Percentiles rank a stretch among this genome's conserved stretches.
Evolutionary conservation across 2,888 invertebrate species (phyloP).

Genomic region (Abscondita cerata): DNA sequence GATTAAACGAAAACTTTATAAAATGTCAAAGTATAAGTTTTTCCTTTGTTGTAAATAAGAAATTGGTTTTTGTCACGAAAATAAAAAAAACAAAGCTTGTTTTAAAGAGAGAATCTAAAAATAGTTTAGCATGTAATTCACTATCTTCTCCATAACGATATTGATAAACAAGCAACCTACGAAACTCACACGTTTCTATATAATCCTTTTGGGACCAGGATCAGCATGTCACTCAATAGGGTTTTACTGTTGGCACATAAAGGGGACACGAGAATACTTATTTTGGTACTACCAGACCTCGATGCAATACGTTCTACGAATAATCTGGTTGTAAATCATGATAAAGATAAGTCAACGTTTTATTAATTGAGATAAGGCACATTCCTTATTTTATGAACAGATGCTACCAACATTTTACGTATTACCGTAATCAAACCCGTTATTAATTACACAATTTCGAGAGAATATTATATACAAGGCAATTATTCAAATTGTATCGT

Average conservation of each 20-base stretch:
- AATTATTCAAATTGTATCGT: no score
- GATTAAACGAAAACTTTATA: no score
- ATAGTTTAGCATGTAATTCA: not conserved
- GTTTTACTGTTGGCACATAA: slow-evolving; percentile 22
- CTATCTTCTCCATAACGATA: slow-evolving; percentile 12
- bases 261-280: slow-evolving; percentile 17
- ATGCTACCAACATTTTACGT: slow-evolving; percentile 9
- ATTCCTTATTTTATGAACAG: slow-evolving; percentile 15
- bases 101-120: slow-evolving; percentile 1
- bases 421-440: no score
- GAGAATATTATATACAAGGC: no score
- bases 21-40: not conserved
- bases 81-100: not conserved
- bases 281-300: slow-evolving; percentile 18
- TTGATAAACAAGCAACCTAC: slow-evolving; percentile 19
- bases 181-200: slow-evolving; percentile 18
- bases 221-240: slow-evolving; percentile 30
- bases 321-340: slow-evolving; percentile 24
- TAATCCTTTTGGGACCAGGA: slow-evolving; percentile 22
- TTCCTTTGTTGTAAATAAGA: not conserved
- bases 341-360: slow-evolving; percentile 22
- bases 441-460: no score
- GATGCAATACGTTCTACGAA: slow-evolving; percentile 20
- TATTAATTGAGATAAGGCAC: slow-evolving; percentile 21
- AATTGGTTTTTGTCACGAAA: slow-evolving; percentile 1